These are phyloP conservation scores for Drosophila murphyi DNA, from an alignment of 1,140 invertebrate genomes.

Conservation along the genomic window DNA sequence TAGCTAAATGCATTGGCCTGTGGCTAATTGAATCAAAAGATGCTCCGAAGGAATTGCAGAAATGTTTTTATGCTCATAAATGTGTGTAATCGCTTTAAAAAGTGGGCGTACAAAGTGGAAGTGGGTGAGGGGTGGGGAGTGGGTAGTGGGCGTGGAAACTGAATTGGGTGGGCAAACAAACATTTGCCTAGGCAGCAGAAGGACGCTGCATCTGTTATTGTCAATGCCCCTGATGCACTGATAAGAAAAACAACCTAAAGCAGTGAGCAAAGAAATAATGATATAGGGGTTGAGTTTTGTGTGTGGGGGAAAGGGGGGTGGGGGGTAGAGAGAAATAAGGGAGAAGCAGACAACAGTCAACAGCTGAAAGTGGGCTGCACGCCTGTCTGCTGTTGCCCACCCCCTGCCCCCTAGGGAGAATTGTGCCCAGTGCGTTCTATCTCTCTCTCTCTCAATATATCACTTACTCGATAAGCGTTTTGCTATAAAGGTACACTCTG, in stretches of 20 bases:
- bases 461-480: not conserved
- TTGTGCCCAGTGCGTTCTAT: constrained; percentile 7
- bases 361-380: constrained; percentile 7
- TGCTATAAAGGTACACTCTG: not conserved
- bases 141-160: too few relatives aligned
- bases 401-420: not conserved
- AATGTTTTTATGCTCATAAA: constrained; percentile 58
- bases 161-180: constrained; percentile 36
- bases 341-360: not conserved
- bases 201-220: constrained; percentile 43
- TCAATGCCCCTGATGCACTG: constrained; percentile 57
- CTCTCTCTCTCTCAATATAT: not conserved
- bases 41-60: constrained; percentile 48
- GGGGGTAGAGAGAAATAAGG: not conserved
- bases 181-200: constrained; percentile 56
- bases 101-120: not conserved
- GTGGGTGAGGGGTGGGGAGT: not conserved
- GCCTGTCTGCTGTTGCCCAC: too few relatives aligned
- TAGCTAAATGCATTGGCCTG: constrained; percentile 59
- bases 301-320: not conserved
- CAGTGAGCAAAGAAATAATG: not conserved
- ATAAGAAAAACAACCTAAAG: constrained; percentile 48
- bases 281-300: constrained; percentile 1
- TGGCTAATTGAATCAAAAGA: constrained; percentile 74
- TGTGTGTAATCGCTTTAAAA: constrained; percentile 66